phyloP scores from a whole-genome alignment of 2,113 vertebrate genomes.

The Eonycteris spelaea region DNA sequence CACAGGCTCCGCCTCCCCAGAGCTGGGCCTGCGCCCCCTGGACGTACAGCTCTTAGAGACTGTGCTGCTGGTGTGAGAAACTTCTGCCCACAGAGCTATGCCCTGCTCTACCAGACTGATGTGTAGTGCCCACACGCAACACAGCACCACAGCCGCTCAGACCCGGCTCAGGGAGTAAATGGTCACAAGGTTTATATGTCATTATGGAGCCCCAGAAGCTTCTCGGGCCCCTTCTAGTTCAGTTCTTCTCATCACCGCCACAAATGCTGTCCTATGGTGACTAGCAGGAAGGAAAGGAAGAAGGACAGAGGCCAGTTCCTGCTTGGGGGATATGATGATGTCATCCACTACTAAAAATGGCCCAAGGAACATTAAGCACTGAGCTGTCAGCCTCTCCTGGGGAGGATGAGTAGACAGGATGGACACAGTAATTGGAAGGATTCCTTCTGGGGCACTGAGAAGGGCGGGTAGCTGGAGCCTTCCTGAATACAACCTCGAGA shows the following conservation, averaged over 20 bases:
- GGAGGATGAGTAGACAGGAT: neutral
- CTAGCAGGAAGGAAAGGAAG: neutral
- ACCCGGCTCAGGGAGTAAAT: neutral
- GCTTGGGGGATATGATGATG: fast-evolving
- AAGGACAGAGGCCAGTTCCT: neutral
- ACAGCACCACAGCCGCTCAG: neutral
- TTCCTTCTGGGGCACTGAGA: neutral
- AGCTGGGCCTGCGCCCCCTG: neutral
- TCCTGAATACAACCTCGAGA: neutral
- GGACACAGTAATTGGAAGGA: neutral
- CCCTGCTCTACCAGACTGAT: neutral
- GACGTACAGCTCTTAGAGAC: neutral
- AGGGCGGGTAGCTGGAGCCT: neutral
- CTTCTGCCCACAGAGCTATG: too few relatives aligned
- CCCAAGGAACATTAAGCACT: neutral
- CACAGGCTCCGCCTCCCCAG: neutral
- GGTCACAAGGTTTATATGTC: neutral
- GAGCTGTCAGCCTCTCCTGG: neutral
- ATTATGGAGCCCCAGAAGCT: neutral
- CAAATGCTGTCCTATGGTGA: neutral
- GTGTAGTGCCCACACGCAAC: neutral
- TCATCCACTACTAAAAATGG: neutral
- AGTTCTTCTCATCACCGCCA: neutral
- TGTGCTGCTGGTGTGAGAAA: neutral
- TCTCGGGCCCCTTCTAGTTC: neutral